Evolutionary conservation across 2,113 vertebrate species (phyloP), one percentile per base, ranked within the genome.

Genomic region (Gymnarchus niloticus): DNA sequence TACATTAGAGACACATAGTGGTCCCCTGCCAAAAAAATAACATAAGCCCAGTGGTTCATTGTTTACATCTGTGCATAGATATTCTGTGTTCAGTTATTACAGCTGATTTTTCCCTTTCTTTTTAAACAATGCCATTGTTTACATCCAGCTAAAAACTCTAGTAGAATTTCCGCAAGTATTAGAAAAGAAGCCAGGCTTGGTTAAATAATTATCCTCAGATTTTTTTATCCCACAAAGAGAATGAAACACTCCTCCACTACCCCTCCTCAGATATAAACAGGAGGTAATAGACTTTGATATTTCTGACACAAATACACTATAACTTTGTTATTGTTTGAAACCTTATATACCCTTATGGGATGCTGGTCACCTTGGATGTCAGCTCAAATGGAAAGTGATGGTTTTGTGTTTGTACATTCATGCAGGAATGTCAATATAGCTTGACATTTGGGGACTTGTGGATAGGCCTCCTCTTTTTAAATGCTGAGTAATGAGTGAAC

Each of bases 171-270:
- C 85, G 51, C 46, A 17, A 59, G 76, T 57, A 77, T 44, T 37
- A 28, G 14, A 86, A 86, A 61, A 86, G 46, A 41, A 51, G 54
- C 54, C 73, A 77, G 78, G 65, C 51, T 76, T 61, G 41, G 54
- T 86, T 81, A 81, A 33, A 86, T 59, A 86, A 86, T 61, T 81
- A 41, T 37, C 25, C 10, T 49, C 7, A 85, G 56, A 33, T 86
- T 61, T 84, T 84, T 12, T 33, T 44, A 51, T 73, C 9, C 25
- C 46, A 69, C 28, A 52, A 51, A 52, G 12, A 21, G 23, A 84
- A 69, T 69, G 46, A 61, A 57, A 41, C 19, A 33, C 61, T 69
- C 28, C 61, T 69, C 33, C 61, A 19, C 12, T 37, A 37, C 33
- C 33, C 25, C 17, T 33, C 61, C 28, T 14, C 28, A 37, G 28